Base-by-base conservation (phyloP, 1,140 invertebrate genomes). In the Halotydeus destructor region DNA sequence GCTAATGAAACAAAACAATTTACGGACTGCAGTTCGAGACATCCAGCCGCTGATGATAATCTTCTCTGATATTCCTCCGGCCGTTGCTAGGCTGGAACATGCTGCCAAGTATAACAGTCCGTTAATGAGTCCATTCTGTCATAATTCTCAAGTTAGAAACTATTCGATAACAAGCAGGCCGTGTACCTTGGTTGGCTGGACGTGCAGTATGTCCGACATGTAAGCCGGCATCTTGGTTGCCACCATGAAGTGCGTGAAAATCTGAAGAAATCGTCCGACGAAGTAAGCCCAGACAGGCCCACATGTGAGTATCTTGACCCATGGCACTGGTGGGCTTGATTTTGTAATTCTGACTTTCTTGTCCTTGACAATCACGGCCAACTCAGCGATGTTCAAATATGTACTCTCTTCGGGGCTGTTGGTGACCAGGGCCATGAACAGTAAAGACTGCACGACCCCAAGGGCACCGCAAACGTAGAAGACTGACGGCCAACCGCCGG, bases 271-370 rank as follows among this genome's bases (percentile, higher is more conserved):
- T n/a, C n/a, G n/a, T n/a, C n/a, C n/a, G n/a, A n/a, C n/a, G n/a
- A 19, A 16, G 11, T 19, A 19, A n/a, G 41, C 31, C 31, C 31
- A 43, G 2, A 94, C 83, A 0, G 84, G 76, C 1, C 66, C 53
- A 0, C 83, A 86, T 1, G 69, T 72, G 6, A 93, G 58, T 47
- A 96, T 68, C 16, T 64, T 53, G 28, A 60, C 63, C 86, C 85
- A 93, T 0, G 86, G 84, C 22, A n/a, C 19, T n/a, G n/a, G n/a
- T n/a, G n/a, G n/a, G 28, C 11, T 11, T 12, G n/a, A 30, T 11
- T 30, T 30, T 11, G 28, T 12, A 11, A 12, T 30, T 30, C n/a
- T 30, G 28, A n/a, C n/a, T 12, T n/a, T n/a, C 11, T n/a, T 30
- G 28, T n/a, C n/a, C 11, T n/a, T 30, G 28, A 30, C 11, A 30